Base-by-base conservation (phyloP, 2,888 invertebrate species). In the Limnephilus rhombicus region DNA sequence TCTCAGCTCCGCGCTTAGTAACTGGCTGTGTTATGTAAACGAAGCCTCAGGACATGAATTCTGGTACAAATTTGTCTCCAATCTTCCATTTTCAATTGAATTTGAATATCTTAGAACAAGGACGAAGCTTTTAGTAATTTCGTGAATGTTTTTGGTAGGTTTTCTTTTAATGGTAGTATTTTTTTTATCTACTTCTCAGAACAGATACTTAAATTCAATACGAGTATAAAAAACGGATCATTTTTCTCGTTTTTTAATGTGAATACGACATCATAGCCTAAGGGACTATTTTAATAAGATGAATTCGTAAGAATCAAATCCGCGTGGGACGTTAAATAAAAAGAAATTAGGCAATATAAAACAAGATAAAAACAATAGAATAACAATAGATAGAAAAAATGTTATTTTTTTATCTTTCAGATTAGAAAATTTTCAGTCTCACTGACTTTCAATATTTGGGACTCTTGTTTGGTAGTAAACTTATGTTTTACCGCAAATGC, bases 71-170 rank as follows among this genome's bases (percentile, higher is more conserved):
- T 83, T 37, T 83, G 83, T 83, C 37, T 41, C 34, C 37, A 34
- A 83, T 37, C 37, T 83, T 24, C 83, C 37, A 18, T 15, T 83
- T 41, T 24, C 37, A 34, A 83, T 83, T 24, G 83, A 83, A 83
- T 83, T 83, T 83, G 37, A 83, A 83, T 83, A 83, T 83, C 24
- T 83, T 41, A 83, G 37, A 83, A 41, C 24, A 37, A 41, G 37
- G 83, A 83, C 37, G 37, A 37, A 7, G 34, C 83, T 37, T 83
- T 34, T 3, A 37, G 18, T n/a, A 34, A 37, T 41, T 83, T 83
- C 2, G 37, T 37, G 24, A 83, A 83, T 37, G 34, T 11, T 37
- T 41, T 83, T n/a, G 24, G 18, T 83, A 1, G 24, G 41, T 41
- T 5, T 68, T 68, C n/a, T 68, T 68, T 68, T 68, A 24, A 68